Evolutionary conservation across 2,113 vertebrate genomes (phyloP), one percentile per base, ranked within the genome.

Genomic region (Forbesichthys papilliferus): DNA sequence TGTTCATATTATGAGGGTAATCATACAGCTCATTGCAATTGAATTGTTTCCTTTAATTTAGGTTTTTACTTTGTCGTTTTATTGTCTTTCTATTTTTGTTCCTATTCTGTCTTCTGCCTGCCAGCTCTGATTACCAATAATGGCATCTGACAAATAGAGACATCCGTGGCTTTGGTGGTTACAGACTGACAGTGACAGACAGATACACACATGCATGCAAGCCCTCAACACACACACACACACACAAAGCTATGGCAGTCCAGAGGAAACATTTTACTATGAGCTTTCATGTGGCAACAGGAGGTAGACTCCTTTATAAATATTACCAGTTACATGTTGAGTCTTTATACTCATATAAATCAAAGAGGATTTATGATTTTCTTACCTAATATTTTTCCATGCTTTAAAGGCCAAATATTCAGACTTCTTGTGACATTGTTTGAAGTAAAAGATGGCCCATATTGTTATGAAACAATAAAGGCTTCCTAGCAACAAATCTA

Each of bases 91-190:
- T 58, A 0, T 65, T 51, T 66, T 65, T 67, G 61, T 51, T 69
- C 42, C 69, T 27, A 27, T 27, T 66, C 20, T 79, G 71, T 69
- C 66, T 10, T 63, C 72, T 73, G 55, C 49, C 61, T 61, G 58
- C 34, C 54, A 62, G 67, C 42, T 77, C 56, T 83, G 69, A 83
- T 84, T 78, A 85, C 68, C 58, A 72, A 66, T 80, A 70, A 85
- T 77, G 79, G 48, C 58, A 49, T 80, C 76, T 79, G 82, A 86
- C 48, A 80, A 82, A 77, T 81, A 66, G 73, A 86, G 72, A 82
- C 73, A 74, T 77, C 68, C 69, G 70, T 74, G 61, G 69, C 3
- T 1, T 61, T 66, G 57, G 68, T 62, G 70, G 74, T 59, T 61
- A 68, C 9, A 12, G 49, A 14, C 12, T 6, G 11, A 27, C 69